These are phyloP conservation scores for Ciona savignyi DNA, from an alignment of 23 tunicate species.

Conservation along the genomic window DNA sequence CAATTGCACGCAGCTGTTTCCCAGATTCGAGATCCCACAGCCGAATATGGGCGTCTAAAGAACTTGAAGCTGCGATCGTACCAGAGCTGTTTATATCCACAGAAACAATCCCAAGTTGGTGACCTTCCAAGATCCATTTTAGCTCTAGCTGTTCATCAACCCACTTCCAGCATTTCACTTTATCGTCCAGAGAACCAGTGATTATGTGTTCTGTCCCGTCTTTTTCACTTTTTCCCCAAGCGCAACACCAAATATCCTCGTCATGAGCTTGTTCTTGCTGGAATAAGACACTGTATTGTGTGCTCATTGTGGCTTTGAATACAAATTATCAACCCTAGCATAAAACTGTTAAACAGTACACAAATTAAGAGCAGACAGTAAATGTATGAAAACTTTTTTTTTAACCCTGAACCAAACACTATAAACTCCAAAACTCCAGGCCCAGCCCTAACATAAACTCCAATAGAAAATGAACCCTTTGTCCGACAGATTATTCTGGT, in stretches of 20 bases:
- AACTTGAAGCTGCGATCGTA: constrained; percentile 91
- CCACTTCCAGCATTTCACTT: constrained; percentile 99
- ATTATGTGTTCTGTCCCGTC: constrained; percentile 93
- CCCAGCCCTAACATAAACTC: too few relatives aligned
- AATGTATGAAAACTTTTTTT: too few relatives aligned
- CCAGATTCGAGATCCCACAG: constrained; percentile 95
- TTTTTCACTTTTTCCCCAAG: constrained; percentile 95
- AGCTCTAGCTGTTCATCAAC: constrained; percentile 81
- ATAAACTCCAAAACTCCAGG: too few relatives aligned
- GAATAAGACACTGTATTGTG: constrained; percentile 83
- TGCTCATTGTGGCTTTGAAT: constrained; percentile 67
- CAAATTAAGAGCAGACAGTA: too few relatives aligned
- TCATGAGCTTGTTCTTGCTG: constrained; percentile 98
- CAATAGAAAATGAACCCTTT: too few relatives aligned
- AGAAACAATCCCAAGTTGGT: constrained; percentile 89
- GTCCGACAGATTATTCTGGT: too few relatives aligned
- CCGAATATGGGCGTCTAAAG: constrained; percentile 85
- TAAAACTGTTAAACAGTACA: too few relatives aligned
- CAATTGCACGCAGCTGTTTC: constrained; percentile 79
- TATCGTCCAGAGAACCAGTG: constrained; percentile 93
- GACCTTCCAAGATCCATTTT: constrained; percentile 92
- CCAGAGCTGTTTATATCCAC: constrained; percentile 76
- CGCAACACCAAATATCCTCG: constrained; percentile 97
- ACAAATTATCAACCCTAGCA: too few relatives aligned
- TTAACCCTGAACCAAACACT: too few relatives aligned